Base-by-base conservation (phyloP, 2,113 vertebrate genomes). In the Tenebrosternarchus preto region DNA sequence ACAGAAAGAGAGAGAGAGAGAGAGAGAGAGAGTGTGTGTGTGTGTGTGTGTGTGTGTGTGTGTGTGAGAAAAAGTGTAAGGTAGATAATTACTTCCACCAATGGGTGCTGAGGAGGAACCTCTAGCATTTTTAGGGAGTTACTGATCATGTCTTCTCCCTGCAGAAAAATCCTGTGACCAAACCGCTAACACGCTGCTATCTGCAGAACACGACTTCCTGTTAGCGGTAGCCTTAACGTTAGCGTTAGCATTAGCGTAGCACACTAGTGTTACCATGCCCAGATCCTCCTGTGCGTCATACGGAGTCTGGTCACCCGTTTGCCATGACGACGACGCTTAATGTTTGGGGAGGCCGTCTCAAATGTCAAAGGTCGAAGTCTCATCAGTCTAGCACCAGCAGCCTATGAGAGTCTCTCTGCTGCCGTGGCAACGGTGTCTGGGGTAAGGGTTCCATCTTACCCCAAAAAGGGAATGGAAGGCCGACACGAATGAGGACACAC, bases 51-150 rank as follows among this genome's bases (percentile, higher is more conserved):
- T 76, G 36, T 43, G 33, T 76, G 74, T 24, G 36, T 22, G 59
- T 27, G 74, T 66, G 74, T 46, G 24, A 66, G 22, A 46, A 43
- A 19, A 16, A 9, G 53, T 33, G 29, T 6, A 59, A 39, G 59
- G 19, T 46, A 36, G 22, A 17, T 43, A 77, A 53, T 43, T 75
- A 24, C 73, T 15, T 33, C 29, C 63, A 33, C 27, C 63, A n/a
- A 11, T 1, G 36, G 19, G 20, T 75, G 15, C 53, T 46, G 9
- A 46, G 39, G 39, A 46, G 39, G 39, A 72, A 55, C 29, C 46
- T 33, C 57, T 24, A n/a, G 43, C 36, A 31, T 27, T 63, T 76
- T 81, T 61, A 80, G 73, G 5, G 46, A 73, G 71, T 46, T 56
- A 46, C 6, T 46, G 15, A 55, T 25, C 17, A 27, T 25, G 17